Conservation (phyloP, 2,888 invertebrate genomes). For the Subacronicta megacephala region DNA sequence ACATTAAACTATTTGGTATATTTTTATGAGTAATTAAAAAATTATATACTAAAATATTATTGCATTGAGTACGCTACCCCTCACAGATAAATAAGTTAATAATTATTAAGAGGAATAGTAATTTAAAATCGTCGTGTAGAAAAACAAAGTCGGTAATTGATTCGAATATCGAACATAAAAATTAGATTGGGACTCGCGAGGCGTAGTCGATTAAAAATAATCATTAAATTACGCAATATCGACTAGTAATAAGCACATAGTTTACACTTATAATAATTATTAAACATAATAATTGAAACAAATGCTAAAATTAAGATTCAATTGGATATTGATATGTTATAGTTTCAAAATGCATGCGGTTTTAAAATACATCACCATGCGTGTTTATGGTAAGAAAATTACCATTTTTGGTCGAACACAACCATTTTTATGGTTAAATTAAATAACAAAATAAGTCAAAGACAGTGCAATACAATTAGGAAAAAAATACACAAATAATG, state of each 20-base stretch:
- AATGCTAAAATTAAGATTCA: conserved; percentile 26
- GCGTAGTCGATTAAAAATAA: conserved; percentile 32
- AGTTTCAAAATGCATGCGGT: conserved; percentile 60
- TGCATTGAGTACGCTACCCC: conserved; percentile 49
- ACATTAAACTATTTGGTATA: conserved; percentile 75
- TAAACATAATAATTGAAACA: conserved; percentile 28
- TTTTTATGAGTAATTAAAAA: conserved; percentile 50
- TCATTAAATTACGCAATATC: conserved; percentile 36
- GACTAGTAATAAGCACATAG: conserved; percentile 57
- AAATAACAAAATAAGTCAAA: conserved; percentile 30
- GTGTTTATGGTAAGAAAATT: conserved; percentile 53
- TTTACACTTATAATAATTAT: conserved; percentile 28
- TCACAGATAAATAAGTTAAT: conserved; percentile 20
- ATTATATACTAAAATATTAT: conserved; percentile 31
- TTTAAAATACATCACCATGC: conserved; percentile 54
- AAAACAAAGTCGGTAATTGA: conserved; percentile 9
- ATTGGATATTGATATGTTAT: conserved; percentile 52
- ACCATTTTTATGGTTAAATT: conserved; percentile 39
- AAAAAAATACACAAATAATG: conserved; percentile 49
- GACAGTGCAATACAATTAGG: conserved; percentile 41
- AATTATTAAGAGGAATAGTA: conserved; percentile 11
- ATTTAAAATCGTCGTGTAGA: not conserved
- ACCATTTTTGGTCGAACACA: conserved; percentile 59
- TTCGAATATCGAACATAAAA: conserved; percentile 41
- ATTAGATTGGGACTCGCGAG: conserved; percentile 26